These are phyloP conservation scores for Rhagium mordax DNA, from an alignment of 2,888 invertebrate species.

Conservation along the genomic window DNA sequence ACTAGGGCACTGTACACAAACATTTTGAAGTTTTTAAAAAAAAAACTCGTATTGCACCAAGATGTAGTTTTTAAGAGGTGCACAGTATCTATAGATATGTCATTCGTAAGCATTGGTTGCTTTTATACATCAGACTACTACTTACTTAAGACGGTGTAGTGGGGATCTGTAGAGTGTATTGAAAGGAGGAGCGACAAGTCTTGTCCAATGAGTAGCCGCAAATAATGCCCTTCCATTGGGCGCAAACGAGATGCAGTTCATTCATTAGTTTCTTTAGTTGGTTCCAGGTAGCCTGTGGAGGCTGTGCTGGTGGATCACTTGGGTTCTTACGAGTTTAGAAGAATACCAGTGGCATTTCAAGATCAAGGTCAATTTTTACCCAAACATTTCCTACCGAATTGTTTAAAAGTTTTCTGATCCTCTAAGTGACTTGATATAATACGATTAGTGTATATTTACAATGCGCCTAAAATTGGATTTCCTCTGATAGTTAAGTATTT, in stretches of 20 bases:
- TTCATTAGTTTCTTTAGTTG: constrained; percentile 59
- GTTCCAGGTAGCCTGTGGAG: constrained; percentile 39
- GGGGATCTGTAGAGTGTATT: constrained; percentile 49
- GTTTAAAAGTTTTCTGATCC: constrained; percentile 12
- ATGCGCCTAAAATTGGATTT: not conserved
- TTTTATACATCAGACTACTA: constrained; percentile 62
- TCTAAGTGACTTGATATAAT: not conserved
- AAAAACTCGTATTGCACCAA: constrained; percentile 31
- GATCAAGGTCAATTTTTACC: constrained; percentile 52
- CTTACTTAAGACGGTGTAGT: constrained; percentile 57
- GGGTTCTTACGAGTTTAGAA: constrained; percentile 32
- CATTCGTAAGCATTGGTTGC: constrained; percentile 58
- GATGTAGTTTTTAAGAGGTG: constrained; percentile 49
- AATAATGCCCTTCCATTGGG: constrained; percentile 54
- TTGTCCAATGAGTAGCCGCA: constrained; percentile 53
- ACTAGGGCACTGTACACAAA: constrained; percentile 73
- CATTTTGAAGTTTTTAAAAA: constrained; percentile 58
- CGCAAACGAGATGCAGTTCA: constrained; percentile 58
- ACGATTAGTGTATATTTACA: not conserved
- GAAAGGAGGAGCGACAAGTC: constrained; percentile 57
- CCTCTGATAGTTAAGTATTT: not conserved
- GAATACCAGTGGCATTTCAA: constrained; percentile 45
- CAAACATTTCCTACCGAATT: constrained; percentile 29
- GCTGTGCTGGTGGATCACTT: constrained; percentile 41
- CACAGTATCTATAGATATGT: constrained; percentile 59